phyloP scores from a whole-genome alignment of 2,888 invertebrate genomes.

The Agrenia bidenticulata region DNA sequence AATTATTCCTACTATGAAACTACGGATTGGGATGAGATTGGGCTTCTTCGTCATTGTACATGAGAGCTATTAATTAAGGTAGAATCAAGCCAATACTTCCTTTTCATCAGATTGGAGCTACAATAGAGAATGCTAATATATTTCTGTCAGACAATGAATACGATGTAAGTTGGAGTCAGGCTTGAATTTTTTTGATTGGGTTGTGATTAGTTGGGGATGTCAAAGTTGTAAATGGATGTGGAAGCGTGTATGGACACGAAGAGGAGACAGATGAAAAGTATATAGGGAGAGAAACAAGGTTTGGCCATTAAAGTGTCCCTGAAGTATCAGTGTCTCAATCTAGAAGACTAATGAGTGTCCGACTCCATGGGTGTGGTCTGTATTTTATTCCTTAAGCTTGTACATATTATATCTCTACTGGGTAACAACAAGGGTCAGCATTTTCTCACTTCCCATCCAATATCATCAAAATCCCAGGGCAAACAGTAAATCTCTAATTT shows the following conservation, averaged over 20 bases:
- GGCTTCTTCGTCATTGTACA: too few species aligned
- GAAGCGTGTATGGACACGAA: conserved; percentile 29
- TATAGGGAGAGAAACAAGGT: conserved; percentile 49
- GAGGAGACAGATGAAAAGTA: conserved; percentile 48
- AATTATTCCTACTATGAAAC: too few species aligned
- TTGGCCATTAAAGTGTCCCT: conserved; percentile 53
- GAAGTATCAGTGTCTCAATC: conserved; percentile 53
- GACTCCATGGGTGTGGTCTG: conserved; percentile 52
- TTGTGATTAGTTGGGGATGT: conserved; percentile 47
- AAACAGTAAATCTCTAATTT: conserved; percentile 18
- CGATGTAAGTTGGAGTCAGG: not conserved
- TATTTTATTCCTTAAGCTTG: conserved; percentile 14
- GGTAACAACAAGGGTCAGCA: not conserved
- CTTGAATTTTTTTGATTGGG: conserved; percentile 38
- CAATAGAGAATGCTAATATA: too few species aligned
- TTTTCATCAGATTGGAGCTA: too few species aligned
- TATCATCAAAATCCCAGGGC: conserved; percentile 1
- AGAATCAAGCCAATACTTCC: too few species aligned
- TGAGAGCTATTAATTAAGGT: too few species aligned
- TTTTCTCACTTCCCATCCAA: conserved; percentile 16
- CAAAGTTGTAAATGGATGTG: conserved; percentile 46
- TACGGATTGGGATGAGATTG: too few species aligned
- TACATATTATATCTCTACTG: not conserved
- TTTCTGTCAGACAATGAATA: too few species aligned
- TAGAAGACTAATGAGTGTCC: conserved; percentile 53